Evolutionary conservation across 2,113 vertebrate genomes (phyloP).

Genomic region (Poeciliopsis prolifica): DNA sequence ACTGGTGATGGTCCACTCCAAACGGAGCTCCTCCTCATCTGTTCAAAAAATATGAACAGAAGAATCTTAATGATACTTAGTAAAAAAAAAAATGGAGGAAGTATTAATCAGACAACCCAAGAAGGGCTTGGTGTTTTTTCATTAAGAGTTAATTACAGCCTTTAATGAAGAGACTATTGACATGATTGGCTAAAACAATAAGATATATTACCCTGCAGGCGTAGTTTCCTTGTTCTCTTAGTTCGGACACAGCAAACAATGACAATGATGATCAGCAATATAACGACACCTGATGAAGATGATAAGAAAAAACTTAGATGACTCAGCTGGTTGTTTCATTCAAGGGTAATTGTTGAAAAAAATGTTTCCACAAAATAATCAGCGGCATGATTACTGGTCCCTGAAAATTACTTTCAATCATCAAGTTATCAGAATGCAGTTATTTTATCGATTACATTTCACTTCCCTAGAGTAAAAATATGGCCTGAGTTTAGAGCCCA

Average conservation of each 20-base stretch:
- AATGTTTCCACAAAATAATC: no score
- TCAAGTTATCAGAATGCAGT: no score
- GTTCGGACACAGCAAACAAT: slow-evolving; percentile 33
- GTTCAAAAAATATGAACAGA: background rate
- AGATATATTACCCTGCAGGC: slow-evolving; percentile 19
- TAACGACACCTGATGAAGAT: slow-evolving; percentile 45
- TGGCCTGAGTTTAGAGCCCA: no score
- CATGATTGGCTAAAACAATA: background rate
- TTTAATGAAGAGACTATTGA: background rate
- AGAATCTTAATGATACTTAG: background rate
- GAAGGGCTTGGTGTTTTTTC: no score
- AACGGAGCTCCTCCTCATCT: slow-evolving; percentile 63
- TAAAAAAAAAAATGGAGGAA: background rate
- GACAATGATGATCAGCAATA: slow-evolving; percentile 41
- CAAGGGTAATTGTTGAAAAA: no score
- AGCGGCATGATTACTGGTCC: no score
- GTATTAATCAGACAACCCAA: background rate
- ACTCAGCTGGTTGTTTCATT: no score
- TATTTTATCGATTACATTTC: no score
- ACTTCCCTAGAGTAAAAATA: no score
- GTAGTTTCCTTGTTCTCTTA: slow-evolving; percentile 13
- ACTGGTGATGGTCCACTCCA: background rate
- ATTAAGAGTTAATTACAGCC: accelerated
- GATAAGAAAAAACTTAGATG: no score
- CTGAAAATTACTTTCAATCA: no score